phyloP scores from a whole-genome alignment of 2,113 vertebrate species.

The Callospermophilus lateralis region DNA sequence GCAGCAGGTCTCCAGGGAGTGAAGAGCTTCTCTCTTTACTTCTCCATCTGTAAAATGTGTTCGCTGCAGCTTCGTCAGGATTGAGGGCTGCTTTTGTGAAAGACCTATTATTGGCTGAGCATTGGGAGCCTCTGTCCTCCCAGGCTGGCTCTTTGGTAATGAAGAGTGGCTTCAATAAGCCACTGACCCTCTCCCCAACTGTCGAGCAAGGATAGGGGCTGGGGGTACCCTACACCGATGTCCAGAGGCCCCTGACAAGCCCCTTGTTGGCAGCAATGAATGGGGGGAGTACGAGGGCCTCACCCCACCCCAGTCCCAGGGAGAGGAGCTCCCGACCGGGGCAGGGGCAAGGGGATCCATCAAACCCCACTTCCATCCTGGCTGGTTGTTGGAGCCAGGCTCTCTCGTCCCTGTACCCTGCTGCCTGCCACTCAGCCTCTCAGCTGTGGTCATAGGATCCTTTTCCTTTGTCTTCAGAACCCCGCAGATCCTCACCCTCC shows the following conservation, averaged over 20 bases:
- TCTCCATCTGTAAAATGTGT: background rate
- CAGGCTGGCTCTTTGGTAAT: background rate
- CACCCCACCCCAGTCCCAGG: background rate
- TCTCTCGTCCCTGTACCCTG: background rate
- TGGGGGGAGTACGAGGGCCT: background rate
- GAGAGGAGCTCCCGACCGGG: background rate
- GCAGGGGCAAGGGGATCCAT: background rate
- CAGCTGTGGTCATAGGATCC: slow-evolving; percentile 75
- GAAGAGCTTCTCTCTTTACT: background rate
- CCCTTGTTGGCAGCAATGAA: background rate
- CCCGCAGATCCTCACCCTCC: slow-evolving; percentile 77
- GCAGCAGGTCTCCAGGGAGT: background rate
- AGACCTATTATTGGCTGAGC: background rate
- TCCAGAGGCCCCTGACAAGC: background rate
- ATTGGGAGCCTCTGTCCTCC: background rate
- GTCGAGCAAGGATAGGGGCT: background rate
- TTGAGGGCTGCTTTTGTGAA: background rate
- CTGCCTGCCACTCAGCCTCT: background rate
- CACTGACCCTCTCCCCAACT: background rate
- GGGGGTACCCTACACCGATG: background rate
- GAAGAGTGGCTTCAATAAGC: background rate
- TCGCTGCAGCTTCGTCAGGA: background rate
- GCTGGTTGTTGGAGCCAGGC: rapidly evolving
- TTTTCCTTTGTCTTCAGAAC: slow-evolving; percentile 86
- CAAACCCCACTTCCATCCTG: too few relatives aligned